Percentiles rank a stretch among this genome's conserved stretches.
Conservation (phyloP, 1,140 invertebrate species). For the Drosophila hydei region DNA sequence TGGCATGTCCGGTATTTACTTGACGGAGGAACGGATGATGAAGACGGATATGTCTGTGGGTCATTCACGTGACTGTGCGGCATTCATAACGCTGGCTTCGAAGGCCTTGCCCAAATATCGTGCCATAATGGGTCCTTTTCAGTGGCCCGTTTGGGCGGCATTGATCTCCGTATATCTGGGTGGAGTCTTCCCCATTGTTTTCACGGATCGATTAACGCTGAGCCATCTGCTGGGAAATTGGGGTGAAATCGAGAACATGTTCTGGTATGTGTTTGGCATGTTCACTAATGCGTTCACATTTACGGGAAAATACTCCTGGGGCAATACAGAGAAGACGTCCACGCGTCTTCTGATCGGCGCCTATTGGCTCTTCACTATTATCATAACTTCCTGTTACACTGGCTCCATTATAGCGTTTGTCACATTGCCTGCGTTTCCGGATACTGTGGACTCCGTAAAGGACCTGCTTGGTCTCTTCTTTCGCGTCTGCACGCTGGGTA, state of each 20-base stretch:
- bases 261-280: conserved; percentile 92
- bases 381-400: conserved; percentile 91
- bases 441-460: conserved; percentile 87
- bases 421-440: conserved; percentile 89
- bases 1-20: conserved; percentile 88
- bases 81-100: conserved; percentile 89
- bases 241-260: conserved; percentile 89
- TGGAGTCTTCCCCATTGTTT: conserved; percentile 88
- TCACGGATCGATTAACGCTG: conserved; percentile 88
- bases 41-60: conserved; percentile 86
- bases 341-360: conserved; percentile 89
- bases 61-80: conserved; percentile 89
- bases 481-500: conserved; percentile 81
- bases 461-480: conserved; percentile 87
- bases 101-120: conserved; percentile 90
- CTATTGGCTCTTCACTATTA: conserved; percentile 92
- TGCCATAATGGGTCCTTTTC: conserved; percentile 92
- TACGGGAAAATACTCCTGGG: conserved; percentile 88
- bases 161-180: conserved; percentile 89
- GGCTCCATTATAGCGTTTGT: conserved; percentile 92
- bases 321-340: conserved; percentile 87
- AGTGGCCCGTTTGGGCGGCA: conserved; percentile 90
- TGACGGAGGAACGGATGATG: conserved; percentile 85
- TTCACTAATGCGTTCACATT: conserved; percentile 92
- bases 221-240: conserved; percentile 87